Conservation (phyloP, 2,797 vertebrate genomes). For the Micropoecilia bifurca region DNA sequence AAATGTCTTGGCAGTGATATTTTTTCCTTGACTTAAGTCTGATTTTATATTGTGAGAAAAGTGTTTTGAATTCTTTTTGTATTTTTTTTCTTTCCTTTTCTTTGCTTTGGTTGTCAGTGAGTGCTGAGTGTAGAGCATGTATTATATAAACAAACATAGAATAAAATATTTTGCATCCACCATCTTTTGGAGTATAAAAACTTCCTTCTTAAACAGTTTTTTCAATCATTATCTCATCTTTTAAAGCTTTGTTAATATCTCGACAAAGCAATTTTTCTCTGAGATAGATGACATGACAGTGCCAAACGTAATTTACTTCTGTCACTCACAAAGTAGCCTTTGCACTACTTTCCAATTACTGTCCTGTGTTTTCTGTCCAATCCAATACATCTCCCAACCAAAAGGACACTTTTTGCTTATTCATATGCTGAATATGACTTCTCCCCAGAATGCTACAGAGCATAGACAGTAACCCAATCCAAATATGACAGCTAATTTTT, state of each 20-base stretch:
- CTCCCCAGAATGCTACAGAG: slow-evolving; percentile 14
- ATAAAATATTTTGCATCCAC: neutral
- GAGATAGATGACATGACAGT: neutral
- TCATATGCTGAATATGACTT: slow-evolving; percentile 10
- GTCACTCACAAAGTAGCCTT: slow-evolving; percentile 31
- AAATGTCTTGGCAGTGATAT: neutral
- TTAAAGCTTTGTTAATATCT: neutral
- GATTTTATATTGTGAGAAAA: neutral
- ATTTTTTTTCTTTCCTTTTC: neutral
- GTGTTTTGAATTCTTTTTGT: neutral
- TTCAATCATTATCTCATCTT: slow-evolving; percentile 25
- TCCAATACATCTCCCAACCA: neutral
- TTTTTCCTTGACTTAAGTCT: neutral
- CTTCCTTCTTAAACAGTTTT: neutral
- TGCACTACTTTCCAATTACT: slow-evolving; percentile 24
- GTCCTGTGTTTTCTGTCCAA: neutral
- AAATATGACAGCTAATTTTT: neutral
- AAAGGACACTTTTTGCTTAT: slow-evolving; percentile 5
- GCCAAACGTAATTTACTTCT: slow-evolving; percentile 30
- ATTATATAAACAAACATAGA: neutral
- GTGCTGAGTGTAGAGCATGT: neutral
- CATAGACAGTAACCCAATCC: slow-evolving; percentile 14
- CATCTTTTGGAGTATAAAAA: neutral
- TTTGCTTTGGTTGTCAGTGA: neutral
- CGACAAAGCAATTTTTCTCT: slow-evolving; percentile 36